Percentiles rank a stretch among this genome's conserved stretches.
Conservation (phyloP, 2,797 vertebrate species). For the Lepilemur septentrionalis region DNA sequence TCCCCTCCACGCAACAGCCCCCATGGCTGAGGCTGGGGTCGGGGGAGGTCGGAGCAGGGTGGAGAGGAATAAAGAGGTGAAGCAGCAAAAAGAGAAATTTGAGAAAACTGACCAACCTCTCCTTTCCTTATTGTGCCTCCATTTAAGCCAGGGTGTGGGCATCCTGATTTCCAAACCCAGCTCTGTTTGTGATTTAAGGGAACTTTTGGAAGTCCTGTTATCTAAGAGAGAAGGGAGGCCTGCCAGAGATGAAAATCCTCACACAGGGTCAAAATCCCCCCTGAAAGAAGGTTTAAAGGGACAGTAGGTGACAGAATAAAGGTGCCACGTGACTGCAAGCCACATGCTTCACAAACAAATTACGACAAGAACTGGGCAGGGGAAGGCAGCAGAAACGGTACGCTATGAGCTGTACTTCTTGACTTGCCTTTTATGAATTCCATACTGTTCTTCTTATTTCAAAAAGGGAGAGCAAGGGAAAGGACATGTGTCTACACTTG, state of each 20-base stretch:
- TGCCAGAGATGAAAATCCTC: not conserved
- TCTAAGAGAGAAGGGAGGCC: not conserved
- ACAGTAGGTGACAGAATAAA: not conserved
- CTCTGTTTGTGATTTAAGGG: not conserved
- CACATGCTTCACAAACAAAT: not conserved
- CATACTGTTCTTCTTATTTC: not conserved
- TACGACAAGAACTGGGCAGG: not conserved
- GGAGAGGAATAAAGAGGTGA: not conserved
- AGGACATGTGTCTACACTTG: not conserved
- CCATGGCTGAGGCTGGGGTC: not conserved
- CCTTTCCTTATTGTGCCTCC: not conserved
- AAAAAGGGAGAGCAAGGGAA: not conserved
- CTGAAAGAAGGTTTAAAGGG: not conserved
- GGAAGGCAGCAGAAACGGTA: not conserved
- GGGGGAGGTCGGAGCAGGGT: no score
- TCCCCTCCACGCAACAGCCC: fast-evolving
- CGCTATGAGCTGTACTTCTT: fast-evolving
- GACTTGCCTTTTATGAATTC: not conserved
- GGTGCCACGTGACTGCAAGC: not conserved
- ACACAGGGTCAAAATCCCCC: not conserved
- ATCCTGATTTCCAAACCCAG: not conserved
- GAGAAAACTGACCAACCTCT: not conserved
- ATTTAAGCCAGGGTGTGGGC: not conserved
- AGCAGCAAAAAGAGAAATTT: not conserved
- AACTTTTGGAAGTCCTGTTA: not conserved